Conservation (phyloP, 1,140 invertebrate species). For the Globodera rostochiensis region DNA sequence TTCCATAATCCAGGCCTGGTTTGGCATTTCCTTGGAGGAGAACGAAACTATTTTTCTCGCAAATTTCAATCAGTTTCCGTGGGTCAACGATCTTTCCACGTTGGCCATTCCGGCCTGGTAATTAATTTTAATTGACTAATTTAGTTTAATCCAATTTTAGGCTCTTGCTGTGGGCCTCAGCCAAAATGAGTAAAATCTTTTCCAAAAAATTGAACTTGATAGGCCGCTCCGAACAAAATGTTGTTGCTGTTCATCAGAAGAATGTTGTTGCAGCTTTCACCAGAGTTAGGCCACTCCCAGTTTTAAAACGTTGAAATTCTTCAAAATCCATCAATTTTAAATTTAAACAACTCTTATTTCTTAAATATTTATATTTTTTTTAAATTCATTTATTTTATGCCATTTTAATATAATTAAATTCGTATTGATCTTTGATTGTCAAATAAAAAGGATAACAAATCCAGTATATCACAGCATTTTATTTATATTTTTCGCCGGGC, state of each 20-base stretch:
- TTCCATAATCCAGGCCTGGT: not conserved
- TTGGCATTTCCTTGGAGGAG: not conserved
- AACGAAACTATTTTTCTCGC: not conserved
- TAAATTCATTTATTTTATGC: no score
- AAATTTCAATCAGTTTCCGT: conserved; percentile 2
- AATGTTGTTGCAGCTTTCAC: not conserved
- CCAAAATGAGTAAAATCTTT: conserved; percentile 3
- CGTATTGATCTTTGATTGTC: no score
- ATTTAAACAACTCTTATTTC: no score
- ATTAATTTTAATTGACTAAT: not conserved
- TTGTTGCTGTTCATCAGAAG: not conserved
- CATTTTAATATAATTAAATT: no score
- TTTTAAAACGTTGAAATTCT: no score
- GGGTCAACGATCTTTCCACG: not conserved
- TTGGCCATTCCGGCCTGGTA: conserved; percentile 8
- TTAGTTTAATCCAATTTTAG: not conserved
- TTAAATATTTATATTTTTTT: no score
- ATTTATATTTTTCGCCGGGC: no score
- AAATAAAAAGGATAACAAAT: no score
- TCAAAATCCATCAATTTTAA: no score
- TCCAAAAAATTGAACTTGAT: not conserved
- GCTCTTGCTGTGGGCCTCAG: conserved; percentile 6
- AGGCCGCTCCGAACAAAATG: not conserved
- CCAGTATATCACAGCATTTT: no score
- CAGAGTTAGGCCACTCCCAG: not conserved